Evolutionary conservation across 2,888 invertebrate species (phyloP).

Genomic region (Criorhina ranunculi): DNA sequence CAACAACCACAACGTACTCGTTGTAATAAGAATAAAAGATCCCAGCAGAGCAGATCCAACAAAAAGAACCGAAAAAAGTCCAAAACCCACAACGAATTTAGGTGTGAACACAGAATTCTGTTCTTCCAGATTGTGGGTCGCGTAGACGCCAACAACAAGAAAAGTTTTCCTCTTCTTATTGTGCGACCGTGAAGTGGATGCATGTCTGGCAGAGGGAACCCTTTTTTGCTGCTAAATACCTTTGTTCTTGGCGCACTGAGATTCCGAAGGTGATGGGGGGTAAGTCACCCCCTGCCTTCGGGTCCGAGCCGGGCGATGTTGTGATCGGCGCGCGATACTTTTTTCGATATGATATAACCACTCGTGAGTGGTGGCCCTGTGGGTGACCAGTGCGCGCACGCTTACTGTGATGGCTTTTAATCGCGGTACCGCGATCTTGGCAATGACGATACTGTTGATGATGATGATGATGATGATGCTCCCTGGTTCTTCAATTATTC

Average conservation of each 20-base stretch:
- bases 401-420: slow-evolving; percentile 75
- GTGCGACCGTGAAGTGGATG: slow-evolving; percentile 52
- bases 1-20: slow-evolving; percentile 31
- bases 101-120: slow-evolving; percentile 75
- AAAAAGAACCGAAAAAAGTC: slow-evolving; percentile 27
- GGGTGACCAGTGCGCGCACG: slow-evolving; percentile 75
- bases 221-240: slow-evolving; percentile 69
- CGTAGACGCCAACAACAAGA: slow-evolving; percentile 69
- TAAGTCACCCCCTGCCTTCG: slow-evolving; percentile 55
- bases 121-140: slow-evolving; percentile 69
- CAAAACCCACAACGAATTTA: slow-evolving; percentile 74
- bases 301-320: slow-evolving; percentile 46
- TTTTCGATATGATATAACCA: slow-evolving; percentile 75
- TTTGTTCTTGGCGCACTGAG: slow-evolving; percentile 71
- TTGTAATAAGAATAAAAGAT: slow-evolving; percentile 44
- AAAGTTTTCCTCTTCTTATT: slow-evolving; percentile 34
- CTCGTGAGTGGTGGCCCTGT: slow-evolving; percentile 75
- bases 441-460: slow-evolving; percentile 67
- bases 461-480: slow-evolving; percentile 64
- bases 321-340: slow-evolving; percentile 65
- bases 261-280: slow-evolving; percentile 65
- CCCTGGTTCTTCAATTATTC: slow-evolving; percentile 76
- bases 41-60: slow-evolving; percentile 53
- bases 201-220: slow-evolving; percentile 57
- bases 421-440: slow-evolving; percentile 68